Percentiles rank a stretch among this genome's conserved stretches.
Conservation (phyloP, 2,888 invertebrate genomes). For the Octonoba sinensis region DNA sequence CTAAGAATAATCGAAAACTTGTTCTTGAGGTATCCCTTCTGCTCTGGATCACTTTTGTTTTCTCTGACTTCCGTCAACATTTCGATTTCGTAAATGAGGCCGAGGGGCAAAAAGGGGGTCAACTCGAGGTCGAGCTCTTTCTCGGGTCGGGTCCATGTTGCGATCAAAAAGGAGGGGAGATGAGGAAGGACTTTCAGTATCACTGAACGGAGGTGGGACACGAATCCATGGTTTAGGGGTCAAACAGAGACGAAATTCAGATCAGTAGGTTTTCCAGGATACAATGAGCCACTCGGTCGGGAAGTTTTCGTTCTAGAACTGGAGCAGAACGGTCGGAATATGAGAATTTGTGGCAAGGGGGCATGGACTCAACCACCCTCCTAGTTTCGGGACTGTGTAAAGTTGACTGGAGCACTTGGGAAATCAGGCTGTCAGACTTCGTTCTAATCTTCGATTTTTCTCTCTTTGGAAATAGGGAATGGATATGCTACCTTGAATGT, state of each 20-base stretch:
- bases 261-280: constrained; percentile 23
- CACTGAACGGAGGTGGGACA: too few relatives aligned
- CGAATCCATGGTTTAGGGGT: too few relatives aligned
- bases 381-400: not conserved
- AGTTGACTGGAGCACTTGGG: too few relatives aligned
- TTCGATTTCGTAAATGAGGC: not conserved
- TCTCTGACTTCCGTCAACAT: not conserved
- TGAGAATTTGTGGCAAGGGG: not conserved
- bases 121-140: not conserved
- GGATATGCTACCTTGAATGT: too few relatives aligned
- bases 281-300: not conserved
- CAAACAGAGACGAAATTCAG: constrained; percentile 8
- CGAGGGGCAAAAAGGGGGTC: not conserved
- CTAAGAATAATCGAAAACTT: not conserved
- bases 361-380: not conserved
- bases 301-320: constrained; percentile 4
- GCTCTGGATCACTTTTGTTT: not conserved
- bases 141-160: not conserved
- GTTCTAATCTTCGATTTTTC: too few relatives aligned
- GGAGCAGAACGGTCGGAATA: constrained; percentile 21
- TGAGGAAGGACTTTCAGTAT: too few relatives aligned
- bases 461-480: too few relatives aligned
- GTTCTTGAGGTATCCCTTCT: not conserved
- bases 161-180: too few relatives aligned
- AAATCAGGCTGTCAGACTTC: too few relatives aligned